These are phyloP conservation scores for Poeciliopsis presidionis DNA, from an alignment of 2,797 vertebrate species.

Conservation along the genomic window DNA sequence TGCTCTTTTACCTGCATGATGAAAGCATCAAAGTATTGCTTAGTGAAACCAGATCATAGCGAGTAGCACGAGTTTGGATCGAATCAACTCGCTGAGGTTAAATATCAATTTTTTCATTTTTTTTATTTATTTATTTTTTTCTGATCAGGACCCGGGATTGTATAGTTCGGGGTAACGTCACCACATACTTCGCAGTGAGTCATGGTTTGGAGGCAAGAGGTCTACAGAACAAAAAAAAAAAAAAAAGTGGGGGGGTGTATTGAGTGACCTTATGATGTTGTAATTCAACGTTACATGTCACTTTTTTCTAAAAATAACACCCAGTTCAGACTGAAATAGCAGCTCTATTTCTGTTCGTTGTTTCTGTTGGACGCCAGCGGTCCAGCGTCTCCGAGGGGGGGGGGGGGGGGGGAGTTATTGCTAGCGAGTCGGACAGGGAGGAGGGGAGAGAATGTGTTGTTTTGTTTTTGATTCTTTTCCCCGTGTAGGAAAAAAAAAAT, in stretches of 20 bases:
- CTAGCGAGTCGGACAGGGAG: conserved; percentile 34
- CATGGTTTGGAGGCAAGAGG: conserved; percentile 61
- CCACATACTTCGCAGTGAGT: conserved; percentile 76
- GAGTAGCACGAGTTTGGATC: conserved; percentile 50
- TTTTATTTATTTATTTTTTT: conserved; percentile 33
- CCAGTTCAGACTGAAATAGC: conserved; percentile 79
- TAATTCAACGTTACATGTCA: conserved; percentile 76
- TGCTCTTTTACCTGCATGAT: conserved; percentile 36
- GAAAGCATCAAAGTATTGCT: conserved; percentile 50
- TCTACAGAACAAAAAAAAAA: conserved; percentile 15
- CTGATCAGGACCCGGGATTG: conserved; percentile 51
- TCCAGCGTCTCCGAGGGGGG: conserved; percentile 48
- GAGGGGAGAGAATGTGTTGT: conserved; percentile 65
- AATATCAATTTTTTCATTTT: conserved; percentile 38
- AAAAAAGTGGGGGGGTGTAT: conserved; percentile 16
- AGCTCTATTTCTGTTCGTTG: conserved; percentile 80
- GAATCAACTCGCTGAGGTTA: conserved; percentile 63
- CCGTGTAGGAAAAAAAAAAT: conserved; percentile 28
- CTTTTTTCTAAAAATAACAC: conserved; percentile 82
- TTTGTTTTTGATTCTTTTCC: conserved; percentile 76
- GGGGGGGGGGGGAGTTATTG: conserved; percentile 53
- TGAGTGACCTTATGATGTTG: conserved; percentile 78
- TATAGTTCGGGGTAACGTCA: conserved; percentile 71
- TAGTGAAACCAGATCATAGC: conserved; percentile 44
- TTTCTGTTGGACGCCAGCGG: conserved; percentile 79